Evolutionary conservation across 2,113 vertebrate species (phyloP).

Genomic region (Brienomyrus brachyistius): DNA sequence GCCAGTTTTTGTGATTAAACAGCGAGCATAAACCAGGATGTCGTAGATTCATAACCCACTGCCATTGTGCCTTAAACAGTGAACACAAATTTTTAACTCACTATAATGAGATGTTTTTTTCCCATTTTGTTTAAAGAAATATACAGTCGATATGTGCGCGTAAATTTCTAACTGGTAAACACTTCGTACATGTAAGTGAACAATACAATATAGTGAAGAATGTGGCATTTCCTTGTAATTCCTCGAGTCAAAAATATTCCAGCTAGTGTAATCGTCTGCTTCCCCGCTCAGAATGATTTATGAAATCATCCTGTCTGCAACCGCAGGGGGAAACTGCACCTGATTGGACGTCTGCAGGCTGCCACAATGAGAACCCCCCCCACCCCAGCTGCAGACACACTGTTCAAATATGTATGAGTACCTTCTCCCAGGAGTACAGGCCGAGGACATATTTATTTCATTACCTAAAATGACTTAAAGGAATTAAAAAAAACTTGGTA

Average conservation of each 20-base stretch:
- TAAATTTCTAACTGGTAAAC: background rate
- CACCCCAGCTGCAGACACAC: slow-evolving; percentile 46
- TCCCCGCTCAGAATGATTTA: background rate
- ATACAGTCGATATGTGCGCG: background rate
- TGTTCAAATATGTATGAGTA: slow-evolving; percentile 59
- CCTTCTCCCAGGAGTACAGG: slow-evolving; percentile 40
- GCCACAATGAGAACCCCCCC: slow-evolving; percentile 45
- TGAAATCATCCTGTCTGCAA: background rate
- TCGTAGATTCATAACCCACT: background rate
- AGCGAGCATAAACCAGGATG: background rate
- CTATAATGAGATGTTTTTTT: background rate
- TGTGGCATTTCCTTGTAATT: background rate
- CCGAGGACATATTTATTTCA: slow-evolving; percentile 42
- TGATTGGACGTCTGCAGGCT: slow-evolving; percentile 47
- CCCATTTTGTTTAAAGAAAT: background rate
- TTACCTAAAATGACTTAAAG: slow-evolving; percentile 49
- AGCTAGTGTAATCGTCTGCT: background rate
- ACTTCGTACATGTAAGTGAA: background rate
- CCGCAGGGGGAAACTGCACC: slow-evolving; percentile 22
- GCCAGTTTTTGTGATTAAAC: background rate
- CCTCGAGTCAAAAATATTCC: background rate
- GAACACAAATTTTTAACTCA: background rate
- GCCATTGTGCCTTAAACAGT: background rate
- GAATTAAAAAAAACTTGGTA: slow-evolving; percentile 46
- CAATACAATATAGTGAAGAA: background rate